Conservation (phyloP, 2,113 vertebrate species). For the Zosterops pallidus region DNA sequence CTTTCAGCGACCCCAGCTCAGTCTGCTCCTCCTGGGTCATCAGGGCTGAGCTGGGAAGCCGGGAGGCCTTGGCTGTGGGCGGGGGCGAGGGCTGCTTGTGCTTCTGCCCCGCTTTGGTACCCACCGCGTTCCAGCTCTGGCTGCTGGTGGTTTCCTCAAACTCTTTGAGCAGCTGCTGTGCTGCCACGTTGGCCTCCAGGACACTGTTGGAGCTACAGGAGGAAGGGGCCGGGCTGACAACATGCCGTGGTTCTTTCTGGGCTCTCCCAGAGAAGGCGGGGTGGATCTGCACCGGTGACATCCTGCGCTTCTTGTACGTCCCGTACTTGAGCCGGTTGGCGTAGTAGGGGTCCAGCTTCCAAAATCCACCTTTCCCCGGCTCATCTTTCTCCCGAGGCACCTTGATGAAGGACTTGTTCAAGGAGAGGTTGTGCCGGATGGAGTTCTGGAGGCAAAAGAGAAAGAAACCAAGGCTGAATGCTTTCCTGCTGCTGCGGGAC, state of each 20-base stretch:
- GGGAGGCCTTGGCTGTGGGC: slow-evolving; percentile 66
- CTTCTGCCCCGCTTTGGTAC: slow-evolving; percentile 75
- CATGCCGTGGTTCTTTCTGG: neutral
- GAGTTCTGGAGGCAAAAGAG: slow-evolving; percentile 83
- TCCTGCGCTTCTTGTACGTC: slow-evolving; percentile 86
- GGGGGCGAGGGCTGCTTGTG: slow-evolving; percentile 78
- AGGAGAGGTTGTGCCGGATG: slow-evolving; percentile 94
- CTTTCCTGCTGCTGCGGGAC: neutral
- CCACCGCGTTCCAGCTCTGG: slow-evolving; percentile 72
- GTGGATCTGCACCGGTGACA: slow-evolving; percentile 87
- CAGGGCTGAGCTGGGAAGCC: slow-evolving; percentile 79
- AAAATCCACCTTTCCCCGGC: slow-evolving; percentile 94
- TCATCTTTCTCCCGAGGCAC: slow-evolving; percentile 95
- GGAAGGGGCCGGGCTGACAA: neutral
- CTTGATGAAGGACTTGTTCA: slow-evolving; percentile 99
- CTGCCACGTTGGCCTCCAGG: slow-evolving; percentile 74
- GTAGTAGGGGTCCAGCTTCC: slow-evolving; percentile 94
- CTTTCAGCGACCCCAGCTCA: slow-evolving; percentile 87
- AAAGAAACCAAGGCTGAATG: neutral
- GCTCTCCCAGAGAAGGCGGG: slow-evolving; percentile 75
- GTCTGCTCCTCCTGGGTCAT: slow-evolving; percentile 83
- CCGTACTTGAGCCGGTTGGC: slow-evolving; percentile 88
- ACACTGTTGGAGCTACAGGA: neutral
- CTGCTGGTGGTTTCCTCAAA: slow-evolving; percentile 84
- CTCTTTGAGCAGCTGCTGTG: slow-evolving; percentile 84